Conservation (phyloP, 2,797 vertebrate genomes). For the Hypotaenidia philippensis region DNA sequence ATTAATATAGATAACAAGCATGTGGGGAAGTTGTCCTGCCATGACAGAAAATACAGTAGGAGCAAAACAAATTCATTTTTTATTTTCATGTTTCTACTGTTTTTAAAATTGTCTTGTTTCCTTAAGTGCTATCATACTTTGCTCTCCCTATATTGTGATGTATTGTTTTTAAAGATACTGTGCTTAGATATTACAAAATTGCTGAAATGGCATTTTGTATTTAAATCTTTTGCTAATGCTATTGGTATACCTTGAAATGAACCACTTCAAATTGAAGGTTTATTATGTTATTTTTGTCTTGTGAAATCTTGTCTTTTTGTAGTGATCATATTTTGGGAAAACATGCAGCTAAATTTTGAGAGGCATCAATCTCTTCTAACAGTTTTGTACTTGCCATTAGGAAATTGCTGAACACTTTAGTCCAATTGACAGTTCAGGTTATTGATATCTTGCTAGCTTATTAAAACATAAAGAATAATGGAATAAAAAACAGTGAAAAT, state of each 20-base stretch:
- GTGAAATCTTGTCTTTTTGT: neutral
- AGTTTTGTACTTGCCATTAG: neutral
- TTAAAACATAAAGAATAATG: neutral
- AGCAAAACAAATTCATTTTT: neutral
- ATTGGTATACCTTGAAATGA: neutral
- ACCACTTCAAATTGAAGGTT: neutral
- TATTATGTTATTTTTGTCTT: neutral
- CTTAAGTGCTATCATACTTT: neutral
- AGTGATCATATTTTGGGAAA: neutral
- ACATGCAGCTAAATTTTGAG: neutral
- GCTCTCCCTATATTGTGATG: neutral
- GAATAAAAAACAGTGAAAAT: neutral
- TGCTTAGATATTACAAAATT: neutral
- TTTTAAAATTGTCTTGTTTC: neutral
- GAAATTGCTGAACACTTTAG: neutral
- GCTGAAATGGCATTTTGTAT: neutral
- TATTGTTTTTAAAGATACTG: neutral
- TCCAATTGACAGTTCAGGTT: neutral
- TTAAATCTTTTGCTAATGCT: neutral
- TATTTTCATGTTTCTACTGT: neutral
- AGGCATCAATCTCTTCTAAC: neutral
- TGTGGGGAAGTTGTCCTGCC: neutral
- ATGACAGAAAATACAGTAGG: neutral
- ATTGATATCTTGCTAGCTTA: neutral
- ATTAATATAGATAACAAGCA: neutral